phyloP scores from a whole-genome alignment of 2,113 vertebrate genomes.

The Rhinoptilus africanus region DNA sequence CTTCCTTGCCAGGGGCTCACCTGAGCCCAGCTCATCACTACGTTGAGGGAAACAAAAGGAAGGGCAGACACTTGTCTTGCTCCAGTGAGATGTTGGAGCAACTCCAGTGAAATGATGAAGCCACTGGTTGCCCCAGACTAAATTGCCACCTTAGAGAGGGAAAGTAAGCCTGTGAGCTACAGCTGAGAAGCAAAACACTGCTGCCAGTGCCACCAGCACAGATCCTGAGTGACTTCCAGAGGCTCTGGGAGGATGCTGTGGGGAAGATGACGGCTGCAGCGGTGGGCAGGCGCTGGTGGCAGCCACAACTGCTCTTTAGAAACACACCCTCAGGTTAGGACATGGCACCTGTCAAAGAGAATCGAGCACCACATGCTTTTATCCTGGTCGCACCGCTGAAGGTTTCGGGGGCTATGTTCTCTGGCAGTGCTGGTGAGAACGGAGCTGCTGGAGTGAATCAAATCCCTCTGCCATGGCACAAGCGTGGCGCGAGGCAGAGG shows the following conservation, averaged over 20 bases:
- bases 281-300: neutral
- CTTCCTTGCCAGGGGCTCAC: neutral
- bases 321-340: neutral
- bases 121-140: neutral
- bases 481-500: rapidly evolving
- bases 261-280: neutral
- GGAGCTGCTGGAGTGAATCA: neutral
- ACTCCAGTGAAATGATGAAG: neutral
- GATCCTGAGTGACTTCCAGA: neutral
- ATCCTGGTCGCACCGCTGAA: slow-evolving; percentile 7
- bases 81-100: neutral
- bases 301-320: neutral
- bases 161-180: neutral
- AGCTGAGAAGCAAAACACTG: neutral
- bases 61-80: neutral
- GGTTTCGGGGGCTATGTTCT: neutral
- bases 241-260: neutral
- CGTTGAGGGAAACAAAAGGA: neutral
- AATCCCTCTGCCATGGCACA: neutral
- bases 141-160: neutral
- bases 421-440: neutral
- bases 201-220: neutral
- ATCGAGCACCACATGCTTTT: neutral
- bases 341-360: neutral
- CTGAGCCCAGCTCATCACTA: neutral